These are phyloP conservation scores for Ageneiosus marmoratus DNA, from an alignment of 2,113 vertebrate species.

Conservation along the genomic window DNA sequence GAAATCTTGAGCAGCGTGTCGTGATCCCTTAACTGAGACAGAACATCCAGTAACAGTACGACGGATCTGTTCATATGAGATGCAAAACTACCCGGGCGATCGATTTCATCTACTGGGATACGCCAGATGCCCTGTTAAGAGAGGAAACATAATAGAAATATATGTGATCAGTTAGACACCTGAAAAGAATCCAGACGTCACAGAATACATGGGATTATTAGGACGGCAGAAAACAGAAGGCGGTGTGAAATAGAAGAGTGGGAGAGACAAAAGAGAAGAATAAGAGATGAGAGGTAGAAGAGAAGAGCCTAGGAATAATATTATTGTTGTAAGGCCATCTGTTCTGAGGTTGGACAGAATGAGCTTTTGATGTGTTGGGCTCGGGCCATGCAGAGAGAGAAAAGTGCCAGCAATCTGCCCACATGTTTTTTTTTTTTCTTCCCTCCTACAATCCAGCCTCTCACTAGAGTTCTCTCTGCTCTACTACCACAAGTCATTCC, in stretches of 20 bases:
- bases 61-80: constrained; percentile 99
- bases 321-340: constrained; percentile 50
- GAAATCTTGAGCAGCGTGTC: constrained; percentile 93
- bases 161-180: background rate
- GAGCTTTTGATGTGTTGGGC: constrained; percentile 44
- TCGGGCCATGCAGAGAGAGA: constrained; percentile 37
- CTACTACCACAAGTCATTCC: background rate
- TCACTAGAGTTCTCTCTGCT: background rate
- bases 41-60: constrained; percentile 89
- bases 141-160: constrained; percentile 16
- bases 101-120: constrained; percentile 98
- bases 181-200: background rate
- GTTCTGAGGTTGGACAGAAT: constrained; percentile 42
- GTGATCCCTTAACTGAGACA: constrained; percentile 91
- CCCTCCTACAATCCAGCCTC: constrained; percentile 19
- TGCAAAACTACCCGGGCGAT: constrained; percentile 96
- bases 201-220: background rate
- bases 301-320: constrained; percentile 37
- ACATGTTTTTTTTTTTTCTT: constrained; percentile 19
- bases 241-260: background rate
- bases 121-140: constrained; percentile 94
- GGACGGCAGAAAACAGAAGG: constrained; percentile 23
- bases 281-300: constrained; percentile 10
- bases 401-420: constrained; percentile 43
- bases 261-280: constrained; percentile 27